Conservation (phyloP, 1,140 invertebrate species). For the Drosophila ananassae region DNA sequence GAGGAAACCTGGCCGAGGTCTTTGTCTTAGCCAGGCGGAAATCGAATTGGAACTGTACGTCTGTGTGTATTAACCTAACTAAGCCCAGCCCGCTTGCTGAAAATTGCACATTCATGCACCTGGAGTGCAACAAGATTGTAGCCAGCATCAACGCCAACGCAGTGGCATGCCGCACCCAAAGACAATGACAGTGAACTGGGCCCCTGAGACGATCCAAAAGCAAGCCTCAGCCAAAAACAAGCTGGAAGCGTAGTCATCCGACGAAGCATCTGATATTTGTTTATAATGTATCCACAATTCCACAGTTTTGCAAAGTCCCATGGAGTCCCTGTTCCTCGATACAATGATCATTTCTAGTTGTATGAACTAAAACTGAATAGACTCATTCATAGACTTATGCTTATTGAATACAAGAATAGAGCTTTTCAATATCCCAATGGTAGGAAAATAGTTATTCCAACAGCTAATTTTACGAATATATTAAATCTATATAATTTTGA, state of each 20-base stretch:
- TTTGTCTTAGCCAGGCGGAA: slow-evolving; percentile 51
- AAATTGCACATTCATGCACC: slow-evolving; percentile 40
- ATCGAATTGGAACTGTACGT: slow-evolving; percentile 8
- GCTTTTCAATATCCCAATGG: too few relatives aligned
- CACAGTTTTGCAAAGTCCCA: too few relatives aligned
- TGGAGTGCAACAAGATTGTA: slow-evolving; percentile 12
- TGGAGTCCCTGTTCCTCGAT: too few relatives aligned
- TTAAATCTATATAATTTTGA: slow-evolving; percentile 2
- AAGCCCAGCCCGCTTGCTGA: slow-evolving; percentile 29
- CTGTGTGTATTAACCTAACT: too few relatives aligned
- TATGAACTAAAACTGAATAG: too few relatives aligned
- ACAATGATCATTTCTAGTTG: too few relatives aligned
- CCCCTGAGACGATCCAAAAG: slow-evolving; percentile 8
- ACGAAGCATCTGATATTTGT: too few relatives aligned
- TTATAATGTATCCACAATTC: too few relatives aligned
- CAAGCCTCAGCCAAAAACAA: not conserved
- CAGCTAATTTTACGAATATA: not conserved
- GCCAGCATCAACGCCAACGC: slow-evolving; percentile 36
- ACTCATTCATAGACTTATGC: too few relatives aligned
- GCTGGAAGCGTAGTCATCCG: slow-evolving; percentile 2
- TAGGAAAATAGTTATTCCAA: too few relatives aligned
- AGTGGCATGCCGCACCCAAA: slow-evolving; percentile 22
- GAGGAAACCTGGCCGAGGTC: slow-evolving; percentile 23
- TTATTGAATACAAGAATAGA: too few relatives aligned
- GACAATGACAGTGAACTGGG: slow-evolving; percentile 61